Evolutionary conservation across 2,888 invertebrate genomes (phyloP).

Genomic region (Amphipoea lucens): DNA sequence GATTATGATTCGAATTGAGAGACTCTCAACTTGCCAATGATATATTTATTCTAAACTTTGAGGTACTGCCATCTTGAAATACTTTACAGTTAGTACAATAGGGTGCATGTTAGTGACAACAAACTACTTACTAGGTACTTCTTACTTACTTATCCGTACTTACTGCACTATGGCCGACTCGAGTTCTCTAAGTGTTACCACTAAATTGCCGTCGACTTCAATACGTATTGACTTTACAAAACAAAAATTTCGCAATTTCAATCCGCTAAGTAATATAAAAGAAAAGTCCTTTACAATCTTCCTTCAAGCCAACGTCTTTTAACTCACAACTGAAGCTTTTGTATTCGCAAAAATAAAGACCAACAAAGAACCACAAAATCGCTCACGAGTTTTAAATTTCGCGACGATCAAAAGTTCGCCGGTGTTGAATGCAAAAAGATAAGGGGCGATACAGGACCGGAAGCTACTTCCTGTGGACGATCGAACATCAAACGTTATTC

Average conservation of each 20-base stretch:
- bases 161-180: too few relatives aligned
- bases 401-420: slow-evolving; percentile 74
- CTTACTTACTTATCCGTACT: background rate
- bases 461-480: slow-evolving; percentile 75
- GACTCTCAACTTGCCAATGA: background rate
- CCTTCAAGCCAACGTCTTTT: background rate
- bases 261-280: background rate
- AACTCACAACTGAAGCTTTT: background rate
- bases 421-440: slow-evolving; percentile 72
- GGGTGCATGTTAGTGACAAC: background rate
- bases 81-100: background rate
- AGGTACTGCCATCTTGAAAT: background rate
- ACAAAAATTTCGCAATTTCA: background rate
- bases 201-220: background rate
- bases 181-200: background rate
- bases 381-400: slow-evolving; percentile 74
- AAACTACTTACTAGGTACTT: too few relatives aligned
- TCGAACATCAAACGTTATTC: slow-evolving; percentile 77
- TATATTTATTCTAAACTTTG: too few relatives aligned
- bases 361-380: slow-evolving; percentile 43
- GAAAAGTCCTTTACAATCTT: background rate
- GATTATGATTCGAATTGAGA: background rate
- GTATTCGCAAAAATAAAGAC: slow-evolving; percentile 9
- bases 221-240: too few relatives aligned
- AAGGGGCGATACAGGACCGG: slow-evolving; percentile 72